phyloP scores from a whole-genome alignment of 2,888 invertebrate species.

The Frankliniella intonsa region DNA sequence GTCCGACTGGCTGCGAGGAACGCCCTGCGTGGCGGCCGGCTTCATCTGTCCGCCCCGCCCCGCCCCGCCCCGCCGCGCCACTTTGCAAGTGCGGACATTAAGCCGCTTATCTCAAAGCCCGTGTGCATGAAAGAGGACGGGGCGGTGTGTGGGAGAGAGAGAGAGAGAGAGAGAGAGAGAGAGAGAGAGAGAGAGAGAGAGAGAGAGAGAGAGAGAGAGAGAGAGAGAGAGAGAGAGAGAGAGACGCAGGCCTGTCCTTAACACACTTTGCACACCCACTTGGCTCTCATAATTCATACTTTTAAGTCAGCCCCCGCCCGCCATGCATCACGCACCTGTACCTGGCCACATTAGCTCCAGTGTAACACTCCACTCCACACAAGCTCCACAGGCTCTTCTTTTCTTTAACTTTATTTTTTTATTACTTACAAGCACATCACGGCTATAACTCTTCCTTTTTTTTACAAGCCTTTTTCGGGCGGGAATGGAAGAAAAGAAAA shows the following conservation, averaged over 20 bases:
- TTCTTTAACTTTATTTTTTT: not conserved
- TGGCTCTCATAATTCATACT: too few species aligned
- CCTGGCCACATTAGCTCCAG: too few species aligned
- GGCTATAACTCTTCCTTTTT: too few species aligned
- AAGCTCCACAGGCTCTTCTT: not conserved
- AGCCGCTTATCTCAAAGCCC: conserved; percentile 18
- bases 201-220: not conserved
- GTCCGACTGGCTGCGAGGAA: too few species aligned
- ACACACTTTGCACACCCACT: conserved; percentile 13
- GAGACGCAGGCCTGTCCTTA: not conserved
- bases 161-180: not conserved
- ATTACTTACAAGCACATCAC: not conserved
- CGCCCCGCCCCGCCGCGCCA: not conserved
- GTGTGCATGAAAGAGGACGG: conserved; percentile 9
- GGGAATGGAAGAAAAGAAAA: too few species aligned
- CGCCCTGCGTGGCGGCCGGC: not conserved
- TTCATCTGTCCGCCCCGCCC: not conserved
- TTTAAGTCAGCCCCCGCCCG: not conserved
- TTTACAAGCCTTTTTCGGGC: too few species aligned
- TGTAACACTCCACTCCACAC: not conserved
- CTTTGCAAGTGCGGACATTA: conserved; percentile 6
- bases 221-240: not conserved
- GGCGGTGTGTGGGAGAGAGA: not conserved
- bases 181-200: not conserved
- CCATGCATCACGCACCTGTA: not conserved